Conservation (phyloP, 2,888 invertebrate genomes). For the Eudasyphora cyanicolor region DNA sequence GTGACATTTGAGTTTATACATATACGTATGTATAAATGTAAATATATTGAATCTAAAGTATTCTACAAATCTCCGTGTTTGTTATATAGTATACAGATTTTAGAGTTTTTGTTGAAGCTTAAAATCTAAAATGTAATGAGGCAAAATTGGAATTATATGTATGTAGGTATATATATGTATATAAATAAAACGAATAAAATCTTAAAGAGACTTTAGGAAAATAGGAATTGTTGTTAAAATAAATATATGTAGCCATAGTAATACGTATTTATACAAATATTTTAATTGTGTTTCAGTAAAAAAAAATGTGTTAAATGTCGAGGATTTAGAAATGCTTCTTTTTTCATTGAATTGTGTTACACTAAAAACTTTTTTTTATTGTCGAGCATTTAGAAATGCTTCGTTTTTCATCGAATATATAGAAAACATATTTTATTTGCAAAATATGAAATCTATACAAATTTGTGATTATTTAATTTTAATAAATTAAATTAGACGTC, state of each 20-base stretch:
- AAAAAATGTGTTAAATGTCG: neutral
- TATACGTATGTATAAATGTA: too few relatives aligned
- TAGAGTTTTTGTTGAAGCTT: neutral
- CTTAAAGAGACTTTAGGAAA: neutral
- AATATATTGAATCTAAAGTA: neutral
- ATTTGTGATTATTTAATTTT: too few relatives aligned
- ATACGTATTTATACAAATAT: conserved; percentile 38
- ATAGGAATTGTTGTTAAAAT: conserved; percentile 45
- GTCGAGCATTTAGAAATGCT: too few relatives aligned
- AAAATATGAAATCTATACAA: too few relatives aligned
- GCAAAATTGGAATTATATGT: neutral
- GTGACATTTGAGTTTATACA: too few relatives aligned
- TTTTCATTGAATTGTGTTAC: too few relatives aligned
- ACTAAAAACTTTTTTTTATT: too few relatives aligned
- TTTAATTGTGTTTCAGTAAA: neutral
- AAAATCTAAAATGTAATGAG: conserved; percentile 5
- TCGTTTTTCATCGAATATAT: too few relatives aligned
- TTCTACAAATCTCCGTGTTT: neutral
- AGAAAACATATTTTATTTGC: too few relatives aligned
- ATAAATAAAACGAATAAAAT: conserved; percentile 23
- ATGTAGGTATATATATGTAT: neutral
- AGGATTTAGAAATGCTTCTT: too few relatives aligned
- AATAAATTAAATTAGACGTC: too few relatives aligned
- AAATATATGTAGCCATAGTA: conserved; percentile 53
- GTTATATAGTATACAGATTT: neutral